Evolutionary conservation across 2,113 vertebrate genomes (phyloP).

Genomic region (Phrynocephalus versicolor): DNA sequence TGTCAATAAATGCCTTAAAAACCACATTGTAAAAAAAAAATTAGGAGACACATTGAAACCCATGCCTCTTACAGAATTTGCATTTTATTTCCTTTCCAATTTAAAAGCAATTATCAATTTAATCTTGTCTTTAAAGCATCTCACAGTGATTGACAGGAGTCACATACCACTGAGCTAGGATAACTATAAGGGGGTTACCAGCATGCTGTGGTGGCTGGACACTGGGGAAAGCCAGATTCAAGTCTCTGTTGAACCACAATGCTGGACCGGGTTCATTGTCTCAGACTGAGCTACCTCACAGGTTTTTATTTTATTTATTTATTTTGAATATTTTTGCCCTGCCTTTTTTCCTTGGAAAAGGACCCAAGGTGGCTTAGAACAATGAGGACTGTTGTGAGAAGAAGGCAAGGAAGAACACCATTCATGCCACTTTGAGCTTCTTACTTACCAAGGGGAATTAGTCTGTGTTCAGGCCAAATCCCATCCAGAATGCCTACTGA

Average conservation of each 20-base stretch:
- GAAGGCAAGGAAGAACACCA: background rate
- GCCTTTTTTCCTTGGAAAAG: too few relatives aligned
- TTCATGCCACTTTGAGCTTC: background rate
- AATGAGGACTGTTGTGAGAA: background rate
- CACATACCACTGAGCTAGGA: background rate
- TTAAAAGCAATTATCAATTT: background rate
- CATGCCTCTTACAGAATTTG: background rate
- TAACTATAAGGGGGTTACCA: background rate
- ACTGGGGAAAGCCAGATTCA: too few relatives aligned
- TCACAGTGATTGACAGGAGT: background rate
- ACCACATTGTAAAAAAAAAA: too few relatives aligned
- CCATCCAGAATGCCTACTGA: too few relatives aligned
- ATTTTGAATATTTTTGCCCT: too few relatives aligned
- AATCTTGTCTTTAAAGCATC: background rate
- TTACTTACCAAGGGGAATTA: background rate
- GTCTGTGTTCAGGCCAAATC: too few relatives aligned
- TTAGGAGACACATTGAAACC: too few relatives aligned
- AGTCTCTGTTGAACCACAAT: background rate
- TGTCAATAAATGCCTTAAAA: too few relatives aligned
- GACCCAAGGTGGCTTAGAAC: too few relatives aligned
- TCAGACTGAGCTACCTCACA: background rate
- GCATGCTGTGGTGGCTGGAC: background rate
- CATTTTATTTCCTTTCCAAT: background rate
- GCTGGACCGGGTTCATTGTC: too few relatives aligned
- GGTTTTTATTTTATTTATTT: too few relatives aligned